Evolutionary conservation across 2,888 invertebrate species (phyloP), one percentile per base, ranked within the genome.

Genomic region (Pemphredon lugubris): DNA sequence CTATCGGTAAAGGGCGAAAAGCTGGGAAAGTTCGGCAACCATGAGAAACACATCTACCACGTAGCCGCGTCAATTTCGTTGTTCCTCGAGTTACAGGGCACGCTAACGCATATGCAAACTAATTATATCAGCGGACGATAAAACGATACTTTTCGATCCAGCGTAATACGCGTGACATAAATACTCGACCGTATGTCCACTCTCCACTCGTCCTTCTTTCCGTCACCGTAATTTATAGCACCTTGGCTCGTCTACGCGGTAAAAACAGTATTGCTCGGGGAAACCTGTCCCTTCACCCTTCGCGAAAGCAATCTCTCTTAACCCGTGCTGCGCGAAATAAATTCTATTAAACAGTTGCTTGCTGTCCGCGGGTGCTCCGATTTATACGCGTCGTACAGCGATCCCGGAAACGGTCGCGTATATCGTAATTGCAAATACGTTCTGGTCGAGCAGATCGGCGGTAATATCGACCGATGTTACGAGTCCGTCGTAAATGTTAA

Each of bases 301-400:
- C 20, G 42, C 9, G 37, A 26, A 37, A 61, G 70, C 45, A 42
- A 70, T 75, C 70, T 74, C 58, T 57, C 48, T 45, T 11, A 21
- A 21, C 32, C 48, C 37, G 44, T 30, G n/a, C 50, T 18, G 2
- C 47, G 14, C 34, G 42, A 61, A 44, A 76, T 73, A 65, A 66
- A 76, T 76, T 69, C 57, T 14, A 0, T 11, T 37, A 45, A 57
- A 40, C 55, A 69, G 66, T 37, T 40, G 45, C 42, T 5, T n/a
- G n/a, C 40, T 60, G 70, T 58, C 44, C n/a, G 34, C 48, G 44
- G 54, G 23, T 39, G 48, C 26, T 18, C 30, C 61, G 50, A 67
- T 67, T 68, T 53, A 75, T 26, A 14, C 16, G 13, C 21, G n/a
- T n/a, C n/a, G 20, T 6, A 1, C 42, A 5, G 2, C 5, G 1